phyloP scores from a whole-genome alignment of 2,888 invertebrate genomes.

The Heteropelma amictum region DNA sequence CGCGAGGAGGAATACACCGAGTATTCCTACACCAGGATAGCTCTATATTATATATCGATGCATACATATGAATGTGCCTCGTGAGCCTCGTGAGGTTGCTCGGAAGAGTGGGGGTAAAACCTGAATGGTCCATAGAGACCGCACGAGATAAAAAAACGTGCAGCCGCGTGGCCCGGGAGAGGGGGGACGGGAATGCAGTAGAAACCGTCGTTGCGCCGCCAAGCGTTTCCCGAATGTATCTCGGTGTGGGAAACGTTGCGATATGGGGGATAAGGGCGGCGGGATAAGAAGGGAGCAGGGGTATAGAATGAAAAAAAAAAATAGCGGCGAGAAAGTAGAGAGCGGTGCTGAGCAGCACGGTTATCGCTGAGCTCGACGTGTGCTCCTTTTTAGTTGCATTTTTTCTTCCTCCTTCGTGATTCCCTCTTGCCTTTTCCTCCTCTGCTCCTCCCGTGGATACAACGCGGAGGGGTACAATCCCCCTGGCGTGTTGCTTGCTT shows the following conservation, averaged over 20 bases:
- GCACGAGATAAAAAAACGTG: constrained; percentile 26
- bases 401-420: constrained; percentile 5
- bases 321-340: constrained; percentile 77
- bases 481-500: not conserved
- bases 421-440: constrained; percentile 26
- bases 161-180: no score
- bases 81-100: not conserved
- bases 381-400: constrained; percentile 9
- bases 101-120: constrained; percentile 69
- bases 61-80: constrained; percentile 4
- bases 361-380: constrained; percentile 51
- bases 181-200: constrained; percentile 52
- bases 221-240: constrained; percentile 23
- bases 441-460: constrained; percentile 9
- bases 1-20: no score
- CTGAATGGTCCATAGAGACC: constrained; percentile 73
- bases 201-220: constrained; percentile 71
- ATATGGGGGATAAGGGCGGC: constrained; percentile 79
- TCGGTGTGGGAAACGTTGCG: constrained; percentile 65
- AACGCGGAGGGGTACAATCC: constrained; percentile 4
- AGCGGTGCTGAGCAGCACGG: constrained; percentile 59
- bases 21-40: no score
- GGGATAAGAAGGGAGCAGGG: constrained; percentile 70
- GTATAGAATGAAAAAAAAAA: constrained; percentile 68
- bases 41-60: not conserved